Evolutionary conservation across 2,797 vertebrate genomes (phyloP).

Genomic region (Amazonetta brasiliensis): DNA sequence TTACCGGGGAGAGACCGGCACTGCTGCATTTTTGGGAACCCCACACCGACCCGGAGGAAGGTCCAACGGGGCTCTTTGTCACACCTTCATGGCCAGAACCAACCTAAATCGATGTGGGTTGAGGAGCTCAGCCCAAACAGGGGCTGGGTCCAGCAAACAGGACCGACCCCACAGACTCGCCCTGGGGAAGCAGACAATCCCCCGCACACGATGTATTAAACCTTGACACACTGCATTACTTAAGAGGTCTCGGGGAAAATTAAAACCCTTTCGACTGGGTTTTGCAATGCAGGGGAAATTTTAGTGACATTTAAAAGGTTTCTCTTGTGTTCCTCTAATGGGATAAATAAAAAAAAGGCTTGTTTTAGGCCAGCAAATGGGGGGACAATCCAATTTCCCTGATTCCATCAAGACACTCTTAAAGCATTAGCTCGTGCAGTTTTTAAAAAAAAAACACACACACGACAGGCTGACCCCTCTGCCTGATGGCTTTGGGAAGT

Average conservation of each 20-base stretch:
- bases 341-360: conserved; percentile 88
- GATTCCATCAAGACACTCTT: conserved; percentile 94
- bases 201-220: conserved; percentile 76
- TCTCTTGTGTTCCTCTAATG: conserved; percentile 89
- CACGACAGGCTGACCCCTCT: conserved; percentile 84
- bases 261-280: conserved; percentile 90
- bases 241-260: conserved; percentile 81
- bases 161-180: conserved; percentile 26
- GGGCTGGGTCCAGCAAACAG: background rate
- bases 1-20: background rate
- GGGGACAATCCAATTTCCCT: conserved; percentile 98
- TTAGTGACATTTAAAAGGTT: conserved; percentile 92
- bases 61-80: accelerated
- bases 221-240: conserved; percentile 82
- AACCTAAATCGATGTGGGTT: background rate
- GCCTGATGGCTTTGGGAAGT: conserved; percentile 80
- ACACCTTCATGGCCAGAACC: background rate
- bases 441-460: conserved; percentile 72
- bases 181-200: conserved; percentile 69
- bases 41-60: accelerated
- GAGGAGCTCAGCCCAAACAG: background rate
- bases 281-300: conserved; percentile 88
- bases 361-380: conserved; percentile 94
- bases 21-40: background rate
- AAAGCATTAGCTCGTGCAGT: conserved; percentile 89